A percentile compares a stretch with the other conserved stretches of the same genome.
These are phyloP conservation scores for Atrichornis clamosus DNA, from an alignment of 2,113 vertebrate species.

Conservation along the genomic window DNA sequence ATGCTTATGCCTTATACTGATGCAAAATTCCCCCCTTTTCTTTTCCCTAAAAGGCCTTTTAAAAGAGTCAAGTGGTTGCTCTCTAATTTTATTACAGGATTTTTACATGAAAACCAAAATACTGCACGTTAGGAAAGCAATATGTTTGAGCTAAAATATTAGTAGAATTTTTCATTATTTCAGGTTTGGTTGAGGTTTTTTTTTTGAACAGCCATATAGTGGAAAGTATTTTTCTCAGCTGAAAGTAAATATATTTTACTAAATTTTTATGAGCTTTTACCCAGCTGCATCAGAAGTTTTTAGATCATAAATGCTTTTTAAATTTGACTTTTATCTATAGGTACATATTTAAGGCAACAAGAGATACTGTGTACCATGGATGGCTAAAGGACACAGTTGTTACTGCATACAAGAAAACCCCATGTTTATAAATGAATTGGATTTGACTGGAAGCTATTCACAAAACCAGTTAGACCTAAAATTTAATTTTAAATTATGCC, in stretches of 20 bases:
- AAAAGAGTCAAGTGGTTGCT: background rate
- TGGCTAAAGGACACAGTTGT: background rate
- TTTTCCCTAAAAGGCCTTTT: background rate
- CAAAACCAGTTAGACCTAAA: background rate
- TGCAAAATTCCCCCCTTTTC: background rate
- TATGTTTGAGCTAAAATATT: background rate
- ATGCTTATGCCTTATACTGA: background rate
- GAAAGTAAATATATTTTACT: background rate
- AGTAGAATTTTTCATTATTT: background rate
- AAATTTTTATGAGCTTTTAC: background rate
- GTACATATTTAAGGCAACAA: background rate
- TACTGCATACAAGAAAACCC: background rate
- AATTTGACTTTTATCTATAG: background rate
- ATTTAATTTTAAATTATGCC: background rate
- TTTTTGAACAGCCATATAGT: background rate
- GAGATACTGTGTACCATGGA: background rate
- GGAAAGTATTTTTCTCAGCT: background rate
- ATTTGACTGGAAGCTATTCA: background rate
- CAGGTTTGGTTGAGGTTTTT: background rate
- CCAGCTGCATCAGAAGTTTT: background rate
- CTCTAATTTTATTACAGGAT: background rate
- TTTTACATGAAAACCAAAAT: background rate
- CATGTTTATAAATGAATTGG: background rate
- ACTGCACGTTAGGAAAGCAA: background rate
- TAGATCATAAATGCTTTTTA: background rate